Conservation (phyloP, 2,888 invertebrate species). For the Branchipolynoe longqiensis region DNA sequence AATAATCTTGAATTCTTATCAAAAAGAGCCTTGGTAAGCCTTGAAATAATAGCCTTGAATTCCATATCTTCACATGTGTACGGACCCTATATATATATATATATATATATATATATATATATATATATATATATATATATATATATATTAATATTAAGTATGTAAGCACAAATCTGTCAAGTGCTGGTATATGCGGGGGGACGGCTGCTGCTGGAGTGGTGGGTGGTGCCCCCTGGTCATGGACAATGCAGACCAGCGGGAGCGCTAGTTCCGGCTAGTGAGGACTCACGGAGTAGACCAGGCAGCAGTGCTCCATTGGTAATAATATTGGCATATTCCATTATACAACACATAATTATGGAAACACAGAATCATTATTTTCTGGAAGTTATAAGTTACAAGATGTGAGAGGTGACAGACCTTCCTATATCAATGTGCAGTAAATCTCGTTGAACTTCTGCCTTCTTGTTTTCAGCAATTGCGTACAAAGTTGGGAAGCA, state of each 20-base stretch:
- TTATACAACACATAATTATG: background rate
- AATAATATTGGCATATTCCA: no score
- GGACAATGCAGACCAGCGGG: background rate
- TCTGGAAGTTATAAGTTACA: background rate
- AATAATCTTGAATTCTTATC: no score
- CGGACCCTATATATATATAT: no score
- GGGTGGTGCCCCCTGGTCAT: background rate
- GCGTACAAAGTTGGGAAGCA: slow-evolving; percentile 94
- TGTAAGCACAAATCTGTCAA: background rate
- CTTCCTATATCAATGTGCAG: background rate
- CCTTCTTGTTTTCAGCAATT: slow-evolving; percentile 86
- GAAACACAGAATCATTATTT: background rate
- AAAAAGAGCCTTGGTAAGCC: no score
- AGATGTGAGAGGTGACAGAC: background rate
- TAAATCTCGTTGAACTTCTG: background rate
- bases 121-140: background rate
- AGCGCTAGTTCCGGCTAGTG: background rate
- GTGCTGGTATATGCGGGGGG: background rate
- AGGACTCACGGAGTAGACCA: background rate
- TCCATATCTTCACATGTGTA: no score
- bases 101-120: no score
- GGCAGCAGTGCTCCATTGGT: no score
- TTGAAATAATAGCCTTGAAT: no score
- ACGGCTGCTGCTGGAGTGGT: no score
- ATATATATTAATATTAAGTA: background rate